Evolutionary conservation across 2,113 vertebrate species (phyloP), one percentile per base, ranked within the genome.

Genomic region (Sus scrofa): DNA sequence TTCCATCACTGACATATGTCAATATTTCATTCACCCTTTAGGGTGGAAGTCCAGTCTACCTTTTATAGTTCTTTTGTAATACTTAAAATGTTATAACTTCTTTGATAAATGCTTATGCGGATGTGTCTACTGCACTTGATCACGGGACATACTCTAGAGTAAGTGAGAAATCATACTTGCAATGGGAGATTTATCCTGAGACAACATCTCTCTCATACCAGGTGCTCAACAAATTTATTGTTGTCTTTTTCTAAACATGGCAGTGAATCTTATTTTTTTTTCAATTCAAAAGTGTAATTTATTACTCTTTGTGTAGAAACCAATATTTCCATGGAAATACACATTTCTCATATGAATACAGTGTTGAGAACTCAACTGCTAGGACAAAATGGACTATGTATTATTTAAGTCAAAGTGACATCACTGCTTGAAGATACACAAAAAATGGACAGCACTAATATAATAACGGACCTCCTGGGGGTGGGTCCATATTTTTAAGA

Each of bases 21-120:
- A 67, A 13, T 71, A 67, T 94, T 96, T 96, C 78, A 85, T 68
- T 82, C 19, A 82, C 6, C 39, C 20, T 86, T 86, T 20, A 68
- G 83, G 52, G 50, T 0, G 26, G 32, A 82, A 71, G 65, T 91
- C 44, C 30, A 81, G 10, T 11, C 6, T 13, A 82, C 4, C 26
- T 56, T 71, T 94, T 95, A 62, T 13, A 52, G 52, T 86, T 95
- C 50, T 97, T n/a, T 82, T 58, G 11, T 73, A 82, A 82, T 67
- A 24, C 18, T 91, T 73, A 39, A n/a, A 77, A 54, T 1, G 2
- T 87, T 79, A 8, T 7, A 54, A 78, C n/a, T 89, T 68, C 75
- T 37, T 60, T 84, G 34, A 56, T 56, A 74, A 86, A 34, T 19
- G 37, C 44, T 90, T 89, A 71, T 5, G 60, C 52, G 74, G 34